Conservation (phyloP, 2,113 vertebrate species). For the Thermophis baileyi region DNA sequence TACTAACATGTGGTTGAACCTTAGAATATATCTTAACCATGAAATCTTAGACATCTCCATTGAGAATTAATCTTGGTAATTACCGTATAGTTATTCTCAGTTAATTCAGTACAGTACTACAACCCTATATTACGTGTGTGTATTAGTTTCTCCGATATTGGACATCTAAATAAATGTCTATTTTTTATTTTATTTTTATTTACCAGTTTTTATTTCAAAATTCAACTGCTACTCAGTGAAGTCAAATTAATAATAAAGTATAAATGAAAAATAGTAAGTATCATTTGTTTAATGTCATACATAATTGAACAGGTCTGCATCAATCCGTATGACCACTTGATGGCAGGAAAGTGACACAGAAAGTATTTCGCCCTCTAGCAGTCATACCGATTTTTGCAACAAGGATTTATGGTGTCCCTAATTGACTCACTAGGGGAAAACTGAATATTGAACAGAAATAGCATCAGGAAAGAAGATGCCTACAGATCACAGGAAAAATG, state of each 20-base stretch:
- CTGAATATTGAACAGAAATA: background rate
- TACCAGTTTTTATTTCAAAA: background rate
- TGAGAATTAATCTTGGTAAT: background rate
- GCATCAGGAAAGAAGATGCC: background rate
- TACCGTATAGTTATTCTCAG: background rate
- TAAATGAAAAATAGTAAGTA: background rate
- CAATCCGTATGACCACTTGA: background rate
- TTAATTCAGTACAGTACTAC: background rate
- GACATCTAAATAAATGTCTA: background rate
- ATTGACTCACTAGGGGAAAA: background rate
- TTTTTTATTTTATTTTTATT: background rate
- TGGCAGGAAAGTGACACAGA: background rate
- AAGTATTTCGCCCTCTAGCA: background rate
- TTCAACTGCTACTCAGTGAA: background rate
- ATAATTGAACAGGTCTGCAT: background rate
- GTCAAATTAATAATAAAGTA: background rate
- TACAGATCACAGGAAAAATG: background rate
- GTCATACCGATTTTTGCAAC: background rate
- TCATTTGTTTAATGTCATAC: background rate
- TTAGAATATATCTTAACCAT: background rate
- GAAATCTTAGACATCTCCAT: background rate
- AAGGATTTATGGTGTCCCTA: background rate
- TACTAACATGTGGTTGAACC: background rate
- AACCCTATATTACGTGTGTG: background rate
- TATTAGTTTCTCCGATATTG: background rate